Conservation (phyloP, 1,140 invertebrate species). For the Samia ricini region DNA sequence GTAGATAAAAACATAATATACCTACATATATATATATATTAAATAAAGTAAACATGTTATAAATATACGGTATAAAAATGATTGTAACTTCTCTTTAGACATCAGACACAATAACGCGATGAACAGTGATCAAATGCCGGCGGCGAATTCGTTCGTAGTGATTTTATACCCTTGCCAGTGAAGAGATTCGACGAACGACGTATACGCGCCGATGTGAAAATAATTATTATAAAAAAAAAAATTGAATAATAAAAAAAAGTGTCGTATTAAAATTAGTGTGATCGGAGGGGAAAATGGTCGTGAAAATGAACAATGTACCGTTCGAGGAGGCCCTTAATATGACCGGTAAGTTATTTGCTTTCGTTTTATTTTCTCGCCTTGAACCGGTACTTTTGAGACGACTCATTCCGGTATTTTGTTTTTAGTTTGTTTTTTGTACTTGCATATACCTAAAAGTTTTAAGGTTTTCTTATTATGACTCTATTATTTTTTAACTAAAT, state of each 20-base stretch:
- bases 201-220: not conserved
- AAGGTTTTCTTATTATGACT: no score
- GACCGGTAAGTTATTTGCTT: slow-evolving; percentile 8
- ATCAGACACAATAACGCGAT: not conserved
- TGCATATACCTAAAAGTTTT: not conserved
- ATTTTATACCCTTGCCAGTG: not conserved
- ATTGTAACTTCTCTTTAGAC: not conserved
- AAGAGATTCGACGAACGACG: not conserved
- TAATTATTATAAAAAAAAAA: no score
- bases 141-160: not conserved
- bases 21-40: no score
- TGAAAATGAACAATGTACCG: slow-evolving; percentile 11
- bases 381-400: no score
- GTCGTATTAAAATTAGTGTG: not conserved
- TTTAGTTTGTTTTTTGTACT: not conserved
- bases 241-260: no score
- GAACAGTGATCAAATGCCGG: not conserved
- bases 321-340: slow-evolving; percentile 15
- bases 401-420: not conserved
- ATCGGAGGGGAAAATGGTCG: slow-evolving; percentile 6
- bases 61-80: not conserved
- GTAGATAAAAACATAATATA: no score
- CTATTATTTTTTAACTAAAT: no score
- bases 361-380: not conserved
- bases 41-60: not conserved